phyloP scores from a whole-genome alignment of 2,888 invertebrate genomes.

The Plusia festucae region DNA sequence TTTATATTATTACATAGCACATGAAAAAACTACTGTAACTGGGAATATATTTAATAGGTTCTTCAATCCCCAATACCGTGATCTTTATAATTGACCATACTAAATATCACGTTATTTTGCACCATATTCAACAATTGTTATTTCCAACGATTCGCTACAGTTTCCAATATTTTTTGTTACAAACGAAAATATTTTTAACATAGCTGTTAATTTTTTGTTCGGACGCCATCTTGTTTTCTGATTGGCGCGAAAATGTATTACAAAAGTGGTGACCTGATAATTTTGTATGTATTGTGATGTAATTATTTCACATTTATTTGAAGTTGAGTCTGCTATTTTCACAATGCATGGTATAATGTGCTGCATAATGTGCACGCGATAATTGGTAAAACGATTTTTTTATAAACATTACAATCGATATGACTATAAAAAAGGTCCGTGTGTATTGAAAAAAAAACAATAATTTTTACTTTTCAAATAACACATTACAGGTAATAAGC shows the following conservation, averaged over 20 bases:
- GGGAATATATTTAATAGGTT: too few relatives aligned
- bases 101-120: slow-evolving; percentile 41
- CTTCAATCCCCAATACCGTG: neutral
- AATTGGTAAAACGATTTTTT: too few relatives aligned
- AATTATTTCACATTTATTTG: slow-evolving; percentile 24
- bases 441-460: too few relatives aligned
- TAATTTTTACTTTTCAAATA: neutral
- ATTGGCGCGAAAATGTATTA: slow-evolving; percentile 40
- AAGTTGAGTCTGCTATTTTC: slow-evolving; percentile 13
- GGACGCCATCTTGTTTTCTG: slow-evolving; percentile 2
- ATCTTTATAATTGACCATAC: neutral
- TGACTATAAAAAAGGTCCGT: too few relatives aligned
- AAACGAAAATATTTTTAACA: slow-evolving; percentile 24
- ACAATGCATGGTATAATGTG: neutral
- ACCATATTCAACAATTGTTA: slow-evolving; percentile 31
- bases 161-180: slow-evolving; percentile 45
- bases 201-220: slow-evolving; percentile 28
- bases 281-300: slow-evolving; percentile 31
- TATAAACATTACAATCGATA: too few relatives aligned
- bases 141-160: slow-evolving; percentile 32
- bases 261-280: slow-evolving; percentile 31
- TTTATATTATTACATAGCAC: too few relatives aligned
- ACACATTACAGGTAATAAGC: neutral
- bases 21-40: too few relatives aligned
- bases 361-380: too few relatives aligned